Conservation (phyloP, 1,140 invertebrate genomes). For the Nebria ingens region DNA sequence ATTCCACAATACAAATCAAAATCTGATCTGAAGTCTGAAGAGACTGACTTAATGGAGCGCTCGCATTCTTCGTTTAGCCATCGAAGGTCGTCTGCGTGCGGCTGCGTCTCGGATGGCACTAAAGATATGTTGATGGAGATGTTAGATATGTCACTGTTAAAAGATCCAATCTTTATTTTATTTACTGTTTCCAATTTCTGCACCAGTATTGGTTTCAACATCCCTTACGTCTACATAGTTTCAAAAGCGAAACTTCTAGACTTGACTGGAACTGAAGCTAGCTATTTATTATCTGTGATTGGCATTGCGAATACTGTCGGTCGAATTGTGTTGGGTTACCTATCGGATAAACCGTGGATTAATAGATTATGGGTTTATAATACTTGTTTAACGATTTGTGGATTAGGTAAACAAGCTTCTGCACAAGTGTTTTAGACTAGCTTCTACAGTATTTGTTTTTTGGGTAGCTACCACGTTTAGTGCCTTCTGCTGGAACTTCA, state of each 20-base stretch:
- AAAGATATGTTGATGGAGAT: constrained; percentile 66
- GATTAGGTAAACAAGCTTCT: constrained; percentile 53
- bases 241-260: constrained; percentile 49
- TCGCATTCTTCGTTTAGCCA: constrained; percentile 21
- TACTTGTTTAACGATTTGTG: constrained; percentile 70
- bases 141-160: constrained; percentile 74
- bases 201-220: constrained; percentile 93
- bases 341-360: constrained; percentile 79
- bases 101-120: constrained; percentile 44
- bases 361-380: constrained; percentile 87
- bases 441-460: constrained; percentile 27
- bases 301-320: constrained; percentile 85
- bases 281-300: constrained; percentile 63
- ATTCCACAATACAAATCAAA: constrained; percentile 37
- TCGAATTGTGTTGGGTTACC: constrained; percentile 70
- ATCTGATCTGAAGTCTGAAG: constrained; percentile 34
- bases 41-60: constrained; percentile 20
- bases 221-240: constrained; percentile 80
- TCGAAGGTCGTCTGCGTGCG: constrained; percentile 27
- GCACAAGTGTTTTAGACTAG: not conserved
- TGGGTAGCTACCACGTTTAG: constrained; percentile 68
- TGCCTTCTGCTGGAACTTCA: constrained; percentile 58
- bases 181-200: constrained; percentile 91
- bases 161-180: constrained; percentile 78
- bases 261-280: constrained; percentile 45